phyloP scores from a whole-genome alignment of 2,888 invertebrate species.

The Drosophila kambysellisi region DNA sequence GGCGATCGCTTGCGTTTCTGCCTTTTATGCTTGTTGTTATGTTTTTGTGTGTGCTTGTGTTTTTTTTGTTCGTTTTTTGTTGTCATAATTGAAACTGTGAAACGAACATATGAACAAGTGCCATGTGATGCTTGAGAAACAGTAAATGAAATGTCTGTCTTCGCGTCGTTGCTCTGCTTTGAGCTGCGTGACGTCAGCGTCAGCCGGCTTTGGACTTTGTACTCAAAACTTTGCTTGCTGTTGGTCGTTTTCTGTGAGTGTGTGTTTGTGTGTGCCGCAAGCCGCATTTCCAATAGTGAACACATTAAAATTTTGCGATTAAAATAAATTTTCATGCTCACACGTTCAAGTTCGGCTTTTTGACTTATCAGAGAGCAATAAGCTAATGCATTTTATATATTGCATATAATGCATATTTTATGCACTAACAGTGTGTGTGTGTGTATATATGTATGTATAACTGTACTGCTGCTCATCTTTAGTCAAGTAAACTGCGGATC shows the following conservation, averaged over 20 bases:
- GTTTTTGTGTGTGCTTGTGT: slow-evolving; percentile 29
- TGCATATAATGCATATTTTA: neutral
- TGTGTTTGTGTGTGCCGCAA: slow-evolving; percentile 7
- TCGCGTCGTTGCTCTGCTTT: slow-evolving; percentile 22
- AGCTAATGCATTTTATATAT: too few species aligned
- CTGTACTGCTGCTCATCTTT: slow-evolving; percentile 22
- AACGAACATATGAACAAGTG: slow-evolving; percentile 44
- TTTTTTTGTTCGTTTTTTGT: slow-evolving; percentile 31
- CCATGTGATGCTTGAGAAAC: slow-evolving; percentile 46
- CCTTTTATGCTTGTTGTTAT: slow-evolving; percentile 45
- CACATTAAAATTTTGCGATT: slow-evolving; percentile 24
- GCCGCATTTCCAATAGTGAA: slow-evolving; percentile 30
- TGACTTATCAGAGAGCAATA: neutral
- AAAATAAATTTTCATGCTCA: slow-evolving; percentile 29
- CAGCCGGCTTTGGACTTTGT: slow-evolving; percentile 50
- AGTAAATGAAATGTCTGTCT: slow-evolving; percentile 31
- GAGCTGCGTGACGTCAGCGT: slow-evolving; percentile 54
- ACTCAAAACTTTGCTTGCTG: slow-evolving; percentile 32
- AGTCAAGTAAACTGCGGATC: slow-evolving; percentile 11
- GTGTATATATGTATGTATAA: slow-evolving; percentile 3
- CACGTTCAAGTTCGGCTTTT: slow-evolving; percentile 33
- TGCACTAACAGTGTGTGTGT: neutral
- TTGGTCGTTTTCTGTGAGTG: slow-evolving; percentile 19
- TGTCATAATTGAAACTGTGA: slow-evolving; percentile 58
- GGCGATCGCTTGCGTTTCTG: slow-evolving; percentile 36